phyloP scores from a whole-genome alignment of 2,113 vertebrate species.

The Mastomys coucha region DNA sequence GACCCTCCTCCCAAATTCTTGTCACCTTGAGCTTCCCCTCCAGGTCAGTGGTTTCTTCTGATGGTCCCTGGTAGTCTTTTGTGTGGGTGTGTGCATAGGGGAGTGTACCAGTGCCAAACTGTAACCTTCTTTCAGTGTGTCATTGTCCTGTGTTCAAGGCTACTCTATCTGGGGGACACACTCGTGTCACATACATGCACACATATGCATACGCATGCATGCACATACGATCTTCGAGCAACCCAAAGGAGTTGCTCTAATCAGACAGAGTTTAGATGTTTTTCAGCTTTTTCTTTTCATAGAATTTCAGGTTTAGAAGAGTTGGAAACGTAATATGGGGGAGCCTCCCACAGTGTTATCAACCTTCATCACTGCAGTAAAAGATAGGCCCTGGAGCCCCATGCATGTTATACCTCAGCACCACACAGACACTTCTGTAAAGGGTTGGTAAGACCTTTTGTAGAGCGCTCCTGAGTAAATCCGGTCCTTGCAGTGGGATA shows the following conservation, averaged over 20 bases:
- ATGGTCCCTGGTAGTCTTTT: not conserved
- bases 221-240: not conserved
- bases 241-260: not conserved
- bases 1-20: not conserved
- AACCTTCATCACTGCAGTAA: rapidly evolving
- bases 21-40: too few species aligned
- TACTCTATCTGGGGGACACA: not conserved
- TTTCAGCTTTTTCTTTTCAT: not conserved
- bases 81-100: not conserved
- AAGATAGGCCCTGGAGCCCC: not conserved
- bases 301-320: not conserved
- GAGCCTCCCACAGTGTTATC: not conserved
- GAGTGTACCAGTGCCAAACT: not conserved
- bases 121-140: not conserved
- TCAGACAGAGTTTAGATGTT: not conserved
- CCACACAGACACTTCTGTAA: rapidly evolving
- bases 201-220: not conserved
- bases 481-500: rapidly evolving
- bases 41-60: rapidly evolving
- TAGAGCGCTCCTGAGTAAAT: rapidly evolving
- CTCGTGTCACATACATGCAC: not conserved
- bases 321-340: not conserved
- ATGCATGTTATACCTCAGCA: not conserved
- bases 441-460: not conserved
- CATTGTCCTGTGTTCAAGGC: not conserved